Evolutionary conservation across 2,888 invertebrate genomes (phyloP).

Genomic region (Orthonevra nobilis): DNA sequence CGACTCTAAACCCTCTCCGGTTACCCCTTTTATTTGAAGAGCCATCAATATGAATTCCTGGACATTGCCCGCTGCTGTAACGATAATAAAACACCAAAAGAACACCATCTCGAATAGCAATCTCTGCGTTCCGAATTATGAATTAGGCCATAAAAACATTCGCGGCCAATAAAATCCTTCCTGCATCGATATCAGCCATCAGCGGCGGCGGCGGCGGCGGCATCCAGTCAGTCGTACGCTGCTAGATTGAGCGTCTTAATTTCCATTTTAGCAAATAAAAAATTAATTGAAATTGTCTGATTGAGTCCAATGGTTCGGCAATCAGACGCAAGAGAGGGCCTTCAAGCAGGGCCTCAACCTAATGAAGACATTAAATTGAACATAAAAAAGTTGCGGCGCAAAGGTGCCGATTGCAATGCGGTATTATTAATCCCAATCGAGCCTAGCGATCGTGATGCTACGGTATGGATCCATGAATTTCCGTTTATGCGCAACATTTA

Average conservation of each 20-base stretch:
- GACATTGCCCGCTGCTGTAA: background rate
- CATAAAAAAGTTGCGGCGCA: conserved; percentile 54
- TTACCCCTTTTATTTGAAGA: no score
- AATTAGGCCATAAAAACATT: conserved; percentile 67
- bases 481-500: conserved; percentile 49
- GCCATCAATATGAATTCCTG: conserved; percentile 5
- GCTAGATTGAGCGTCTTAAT: conserved; percentile 51
- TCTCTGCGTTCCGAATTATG: conserved; percentile 49
- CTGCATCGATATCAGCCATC: conserved; percentile 36
- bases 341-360: conserved; percentile 43
- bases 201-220: background rate
- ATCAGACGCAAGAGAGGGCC: background rate
- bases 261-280: conserved; percentile 58
- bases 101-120: conserved; percentile 25
- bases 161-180: conserved; percentile 53
- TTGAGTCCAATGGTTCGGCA: conserved; percentile 25
- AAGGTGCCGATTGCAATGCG: conserved; percentile 57
- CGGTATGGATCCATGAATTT: conserved; percentile 59
- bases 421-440: conserved; percentile 57
- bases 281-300: conserved; percentile 70
- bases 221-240: conserved; percentile 16
- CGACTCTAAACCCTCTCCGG: no score
- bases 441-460: conserved; percentile 8
- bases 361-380: conserved; percentile 68
- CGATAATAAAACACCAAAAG: conserved; percentile 62